Evolutionary conservation across 2,888 invertebrate species (phyloP).

Genomic region (Lysandra bellargus): DNA sequence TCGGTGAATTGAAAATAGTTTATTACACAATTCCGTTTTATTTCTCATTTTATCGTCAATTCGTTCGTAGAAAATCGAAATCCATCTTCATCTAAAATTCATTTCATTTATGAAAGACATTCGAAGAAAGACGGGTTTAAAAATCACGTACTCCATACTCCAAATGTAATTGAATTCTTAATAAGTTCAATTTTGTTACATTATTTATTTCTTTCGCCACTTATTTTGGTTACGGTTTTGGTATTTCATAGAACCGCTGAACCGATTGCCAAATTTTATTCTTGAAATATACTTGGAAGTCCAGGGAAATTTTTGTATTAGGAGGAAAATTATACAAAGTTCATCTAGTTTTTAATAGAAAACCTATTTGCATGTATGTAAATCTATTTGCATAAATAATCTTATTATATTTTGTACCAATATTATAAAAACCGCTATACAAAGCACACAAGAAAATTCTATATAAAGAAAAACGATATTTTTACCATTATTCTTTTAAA

Average conservation of each 20-base stretch:
- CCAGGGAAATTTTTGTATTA: too few species aligned
- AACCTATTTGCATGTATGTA: too few species aligned
- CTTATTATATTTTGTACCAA: too few species aligned
- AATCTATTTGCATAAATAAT: too few species aligned
- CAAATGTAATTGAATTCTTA: conserved; percentile 39
- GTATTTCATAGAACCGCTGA: too few species aligned
- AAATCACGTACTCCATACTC: conserved; percentile 21
- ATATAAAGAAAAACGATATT: not conserved
- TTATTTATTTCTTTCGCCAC: conserved; percentile 35
- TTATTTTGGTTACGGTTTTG: too few species aligned
- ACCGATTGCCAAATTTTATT: too few species aligned
- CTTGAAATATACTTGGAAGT: too few species aligned
- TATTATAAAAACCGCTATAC: too few species aligned
- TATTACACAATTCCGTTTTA: not conserved
- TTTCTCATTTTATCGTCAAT: not conserved
- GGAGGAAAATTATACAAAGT: too few species aligned
- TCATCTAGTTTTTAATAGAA: too few species aligned
- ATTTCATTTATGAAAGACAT: conserved; percentile 6
- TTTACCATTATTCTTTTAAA: conserved; percentile 34
- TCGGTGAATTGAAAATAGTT: not conserved
- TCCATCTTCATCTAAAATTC: conserved; percentile 11
- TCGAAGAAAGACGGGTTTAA: conserved; percentile 20
- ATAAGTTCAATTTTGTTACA: conserved; percentile 35
- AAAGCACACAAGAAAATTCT: not conserved
- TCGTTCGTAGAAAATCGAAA: not conserved